Evolutionary conservation across 1,140 invertebrate genomes (phyloP), one percentile per base, ranked within the genome.

Genomic region (Psix sp.): DNA sequence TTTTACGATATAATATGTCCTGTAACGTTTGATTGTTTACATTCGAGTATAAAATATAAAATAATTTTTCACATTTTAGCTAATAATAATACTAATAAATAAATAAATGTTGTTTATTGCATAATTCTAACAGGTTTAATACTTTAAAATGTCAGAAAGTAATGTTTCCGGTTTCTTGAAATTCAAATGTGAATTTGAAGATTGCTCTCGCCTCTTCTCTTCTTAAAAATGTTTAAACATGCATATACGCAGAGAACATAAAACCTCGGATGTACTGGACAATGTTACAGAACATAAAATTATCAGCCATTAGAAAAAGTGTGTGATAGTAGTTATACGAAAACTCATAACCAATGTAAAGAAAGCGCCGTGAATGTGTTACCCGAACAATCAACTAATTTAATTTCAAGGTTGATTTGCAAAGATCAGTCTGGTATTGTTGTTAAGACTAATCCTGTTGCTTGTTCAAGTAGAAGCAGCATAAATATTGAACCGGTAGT

Each of bases 401-500:
- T n/a, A n/a, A n/a, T n/a, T n/a, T n/a, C n/a, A n/a, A n/a, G n/a
- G n/a, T n/a, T n/a, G n/a, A n/a, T n/a, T n/a, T n/a, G n/a, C n/a
- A n/a, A n/a, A n/a, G n/a, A n/a, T n/a, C n/a, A n/a, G n/a, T n/a
- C n/a, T n/a, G n/a, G n/a, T n/a, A n/a, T n/a, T n/a, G n/a, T n/a
- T n/a, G n/a, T n/a, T n/a, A n/a, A n/a, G n/a, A n/a, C n/a, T n/a
- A n/a, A n/a, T n/a, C n/a, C n/a, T n/a, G n/a, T n/a, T n/a, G n/a
- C n/a, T n/a, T n/a, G n/a, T n/a, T n/a, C n/a, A n/a, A n/a, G n/a
- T n/a, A n/a, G n/a, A n/a, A n/a, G n/a, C n/a, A n/a, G n/a, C n/a
- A n/a, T 24, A 24, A 24, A 24, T 4, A 24, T 4, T 24, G 18
- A 49, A 39, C 18, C 63, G 13, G 29, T 51, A 0, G 43, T 57